Conservation (phyloP, 2,888 invertebrate species). For the Petrolisthes manimaculis region DNA sequence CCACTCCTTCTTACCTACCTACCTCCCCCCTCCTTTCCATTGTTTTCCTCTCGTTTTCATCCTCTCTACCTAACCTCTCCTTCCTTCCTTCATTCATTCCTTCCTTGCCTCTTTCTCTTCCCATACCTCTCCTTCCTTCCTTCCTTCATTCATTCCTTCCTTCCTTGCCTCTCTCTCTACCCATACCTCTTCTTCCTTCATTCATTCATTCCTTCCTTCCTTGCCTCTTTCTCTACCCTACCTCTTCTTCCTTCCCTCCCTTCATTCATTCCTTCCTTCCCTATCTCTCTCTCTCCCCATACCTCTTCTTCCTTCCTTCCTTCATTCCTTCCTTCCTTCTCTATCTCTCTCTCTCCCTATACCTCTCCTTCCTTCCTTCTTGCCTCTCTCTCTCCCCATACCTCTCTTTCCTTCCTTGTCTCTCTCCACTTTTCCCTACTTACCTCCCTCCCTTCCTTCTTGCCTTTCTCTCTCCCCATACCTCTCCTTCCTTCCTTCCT, state of each 20-base stretch:
- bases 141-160: neutral
- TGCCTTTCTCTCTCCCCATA: neutral
- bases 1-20: neutral
- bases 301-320: neutral
- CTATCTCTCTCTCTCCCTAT: neutral
- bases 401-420: neutral
- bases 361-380: neutral
- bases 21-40: neutral
- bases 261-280: neutral
- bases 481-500: neutral
- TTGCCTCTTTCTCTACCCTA: neutral
- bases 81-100: neutral
- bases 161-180: neutral
- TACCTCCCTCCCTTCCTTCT: neutral
- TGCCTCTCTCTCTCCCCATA: neutral
- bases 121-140: neutral
- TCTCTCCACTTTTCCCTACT: neutral
- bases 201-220: neutral
- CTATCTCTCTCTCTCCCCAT: neutral
- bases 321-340: neutral
- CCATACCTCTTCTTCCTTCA: neutral
- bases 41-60: neutral
- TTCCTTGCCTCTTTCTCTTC: neutral
- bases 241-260: neutral
- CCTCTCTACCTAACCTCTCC: neutral